Conservation (phyloP, 92 coral and sea anemone genomes). For the Hydrozoanthus gracilis region DNA sequence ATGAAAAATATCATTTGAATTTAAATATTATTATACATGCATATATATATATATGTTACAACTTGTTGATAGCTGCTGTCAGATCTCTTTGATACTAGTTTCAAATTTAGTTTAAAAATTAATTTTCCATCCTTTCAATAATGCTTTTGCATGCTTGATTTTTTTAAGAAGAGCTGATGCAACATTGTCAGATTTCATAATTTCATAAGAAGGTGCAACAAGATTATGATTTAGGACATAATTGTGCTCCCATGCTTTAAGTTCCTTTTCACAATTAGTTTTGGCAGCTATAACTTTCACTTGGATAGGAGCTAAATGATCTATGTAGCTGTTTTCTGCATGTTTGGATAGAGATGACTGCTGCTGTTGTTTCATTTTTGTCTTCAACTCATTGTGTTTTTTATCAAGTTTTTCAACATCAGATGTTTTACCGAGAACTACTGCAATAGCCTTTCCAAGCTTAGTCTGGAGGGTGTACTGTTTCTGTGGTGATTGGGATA, state of each 20-base stretch:
- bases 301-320: slow-evolving; percentile 54
- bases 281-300: slow-evolving; percentile 44
- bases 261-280: slow-evolving; percentile 16
- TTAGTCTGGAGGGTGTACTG: slow-evolving; percentile 11
- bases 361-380: not conserved
- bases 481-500: not conserved
- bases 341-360: not conserved
- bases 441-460: slow-evolving; percentile 30
- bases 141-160: slow-evolving; percentile 60
- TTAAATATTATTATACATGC: too few species aligned
- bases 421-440: slow-evolving; percentile 6
- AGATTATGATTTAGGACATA: slow-evolving; percentile 60
- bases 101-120: slow-evolving; percentile 12
- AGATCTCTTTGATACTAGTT: not conserved
- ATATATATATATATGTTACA: not conserved
- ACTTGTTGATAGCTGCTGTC: not conserved
- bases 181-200: slow-evolving; percentile 56
- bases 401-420: slow-evolving; percentile 19
- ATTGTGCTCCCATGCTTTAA: slow-evolving; percentile 67
- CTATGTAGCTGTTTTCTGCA: not conserved
- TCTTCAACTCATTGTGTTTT: slow-evolving; percentile 2
- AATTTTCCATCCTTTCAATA: slow-evolving; percentile 65
- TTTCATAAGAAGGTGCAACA: slow-evolving; percentile 52
- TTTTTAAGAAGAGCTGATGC: slow-evolving; percentile 60
- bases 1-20: not conserved